Percentiles rank a stretch among this genome's conserved stretches.
Conservation (phyloP, 2,888 invertebrate genomes). For the Cephus nigrinus region DNA sequence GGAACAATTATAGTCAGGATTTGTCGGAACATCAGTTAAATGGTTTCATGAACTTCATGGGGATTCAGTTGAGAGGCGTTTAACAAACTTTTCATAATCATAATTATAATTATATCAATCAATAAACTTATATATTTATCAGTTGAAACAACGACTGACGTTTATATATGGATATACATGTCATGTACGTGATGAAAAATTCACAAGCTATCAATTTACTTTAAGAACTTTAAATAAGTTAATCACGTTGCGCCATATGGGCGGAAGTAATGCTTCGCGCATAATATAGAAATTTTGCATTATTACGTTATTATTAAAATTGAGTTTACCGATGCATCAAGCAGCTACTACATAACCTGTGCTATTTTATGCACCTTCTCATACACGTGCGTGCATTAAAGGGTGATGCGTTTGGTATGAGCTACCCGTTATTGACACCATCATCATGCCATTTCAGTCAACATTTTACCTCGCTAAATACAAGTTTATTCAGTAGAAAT, state of each 20-base stretch:
- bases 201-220: not conserved
- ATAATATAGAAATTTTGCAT: not conserved
- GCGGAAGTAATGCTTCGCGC: not conserved
- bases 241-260: not conserved
- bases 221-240: not conserved
- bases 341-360: not conserved
- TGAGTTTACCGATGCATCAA: not conserved
- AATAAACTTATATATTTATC: too few relatives aligned
- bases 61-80: not conserved
- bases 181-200: not conserved
- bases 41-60: not conserved
- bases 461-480: not conserved
- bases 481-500: not conserved
- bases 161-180: too few relatives aligned
- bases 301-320: not conserved
- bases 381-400: not conserved
- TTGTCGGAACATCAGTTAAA: not conserved
- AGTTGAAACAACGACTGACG: too few relatives aligned
- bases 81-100: too few relatives aligned
- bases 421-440: not conserved
- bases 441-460: not conserved
- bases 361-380: not conserved
- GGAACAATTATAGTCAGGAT: not conserved
- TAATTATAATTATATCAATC: too few relatives aligned
- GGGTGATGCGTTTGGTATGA: not conserved